Conservation (phyloP, 2,888 invertebrate species). For the Rhogogaster chlorosoma region DNA sequence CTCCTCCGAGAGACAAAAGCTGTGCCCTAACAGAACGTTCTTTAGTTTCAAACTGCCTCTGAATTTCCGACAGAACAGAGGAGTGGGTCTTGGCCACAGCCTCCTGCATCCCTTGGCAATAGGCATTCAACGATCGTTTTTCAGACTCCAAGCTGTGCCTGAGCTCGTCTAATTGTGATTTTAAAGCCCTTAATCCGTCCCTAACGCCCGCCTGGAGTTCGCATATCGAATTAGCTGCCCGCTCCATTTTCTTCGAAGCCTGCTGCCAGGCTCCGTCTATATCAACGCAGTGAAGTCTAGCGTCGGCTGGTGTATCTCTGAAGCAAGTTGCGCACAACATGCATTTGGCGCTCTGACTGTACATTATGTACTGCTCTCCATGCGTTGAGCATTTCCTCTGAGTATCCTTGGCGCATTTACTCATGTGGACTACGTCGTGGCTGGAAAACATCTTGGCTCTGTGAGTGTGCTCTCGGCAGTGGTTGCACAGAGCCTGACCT, state of each 20-base stretch:
- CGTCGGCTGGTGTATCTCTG: slow-evolving; percentile 84
- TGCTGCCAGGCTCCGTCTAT: slow-evolving; percentile 88
- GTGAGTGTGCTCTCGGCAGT: slow-evolving; percentile 87
- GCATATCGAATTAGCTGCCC: slow-evolving; percentile 80
- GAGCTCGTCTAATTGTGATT: slow-evolving; percentile 84
- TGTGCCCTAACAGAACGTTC: slow-evolving; percentile 81
- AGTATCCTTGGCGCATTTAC: slow-evolving; percentile 85
- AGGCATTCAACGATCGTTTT: slow-evolving; percentile 83
- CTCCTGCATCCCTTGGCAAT: slow-evolving; percentile 85
- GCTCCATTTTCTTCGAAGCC: slow-evolving; percentile 85
- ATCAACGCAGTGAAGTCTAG: slow-evolving; percentile 85
- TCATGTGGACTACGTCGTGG: slow-evolving; percentile 87
- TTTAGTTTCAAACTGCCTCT: slow-evolving; percentile 82
- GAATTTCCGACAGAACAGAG: slow-evolving; percentile 83
- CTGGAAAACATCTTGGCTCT: slow-evolving; percentile 88
- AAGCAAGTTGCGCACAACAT: slow-evolving; percentile 89
- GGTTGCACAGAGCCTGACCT: slow-evolving; percentile 86
- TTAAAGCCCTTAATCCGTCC: slow-evolving; percentile 84
- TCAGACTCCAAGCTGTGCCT: slow-evolving; percentile 83
- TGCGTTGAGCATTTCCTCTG: slow-evolving; percentile 85
- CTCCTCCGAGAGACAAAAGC: slow-evolving; percentile 80
- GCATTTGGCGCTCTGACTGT: slow-evolving; percentile 84
- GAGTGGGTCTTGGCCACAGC: slow-evolving; percentile 85
- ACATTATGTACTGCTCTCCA: slow-evolving; percentile 88
- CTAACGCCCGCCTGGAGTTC: slow-evolving; percentile 84